Evolutionary conservation across 1,140 invertebrate species (phyloP).

Genomic region (Danaus melanippus): DNA sequence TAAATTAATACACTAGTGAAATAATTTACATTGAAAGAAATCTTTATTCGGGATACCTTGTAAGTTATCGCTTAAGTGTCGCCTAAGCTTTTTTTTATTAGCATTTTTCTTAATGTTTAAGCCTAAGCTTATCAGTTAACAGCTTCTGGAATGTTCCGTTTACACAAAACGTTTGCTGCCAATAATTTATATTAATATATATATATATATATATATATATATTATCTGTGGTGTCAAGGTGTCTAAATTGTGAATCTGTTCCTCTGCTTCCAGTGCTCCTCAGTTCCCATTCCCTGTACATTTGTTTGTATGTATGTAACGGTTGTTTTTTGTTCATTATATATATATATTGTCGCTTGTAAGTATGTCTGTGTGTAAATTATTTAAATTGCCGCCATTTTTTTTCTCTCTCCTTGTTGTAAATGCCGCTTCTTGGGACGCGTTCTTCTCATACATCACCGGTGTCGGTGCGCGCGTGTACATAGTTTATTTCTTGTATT

Average conservation of each 20-base stretch:
- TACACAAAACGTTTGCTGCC: conserved; percentile 24
- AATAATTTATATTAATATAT: conserved; percentile 12
- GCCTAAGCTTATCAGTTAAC: conserved; percentile 34
- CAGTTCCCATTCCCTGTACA: neutral
- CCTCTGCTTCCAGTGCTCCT: conserved; percentile 10
- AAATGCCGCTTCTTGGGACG: too few relatives aligned
- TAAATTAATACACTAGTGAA: conserved; percentile 12
- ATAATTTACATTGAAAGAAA: conserved; percentile 1
- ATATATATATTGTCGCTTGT: conserved; percentile 47
- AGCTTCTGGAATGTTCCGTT: conserved; percentile 6
- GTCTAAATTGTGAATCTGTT: conserved; percentile 24
- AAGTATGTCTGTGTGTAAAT: conserved; percentile 65
- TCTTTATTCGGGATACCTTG: conserved; percentile 5
- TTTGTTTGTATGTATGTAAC: neutral
- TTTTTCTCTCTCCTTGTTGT: too few relatives aligned
- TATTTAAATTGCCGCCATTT: conserved; percentile 41
- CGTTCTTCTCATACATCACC: too few relatives aligned
- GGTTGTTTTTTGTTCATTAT: conserved; percentile 16
- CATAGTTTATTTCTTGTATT: too few relatives aligned
- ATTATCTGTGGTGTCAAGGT: conserved; percentile 8
- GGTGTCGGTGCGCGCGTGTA: too few relatives aligned
- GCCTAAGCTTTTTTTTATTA: conserved; percentile 65
- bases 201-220: neutral
- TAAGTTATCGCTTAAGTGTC: conserved; percentile 62
- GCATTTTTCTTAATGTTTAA: conserved; percentile 57